These are phyloP conservation scores for Melangyna quadrimaculata DNA, from an alignment of 2,888 invertebrate genomes.

Conservation along the genomic window DNA sequence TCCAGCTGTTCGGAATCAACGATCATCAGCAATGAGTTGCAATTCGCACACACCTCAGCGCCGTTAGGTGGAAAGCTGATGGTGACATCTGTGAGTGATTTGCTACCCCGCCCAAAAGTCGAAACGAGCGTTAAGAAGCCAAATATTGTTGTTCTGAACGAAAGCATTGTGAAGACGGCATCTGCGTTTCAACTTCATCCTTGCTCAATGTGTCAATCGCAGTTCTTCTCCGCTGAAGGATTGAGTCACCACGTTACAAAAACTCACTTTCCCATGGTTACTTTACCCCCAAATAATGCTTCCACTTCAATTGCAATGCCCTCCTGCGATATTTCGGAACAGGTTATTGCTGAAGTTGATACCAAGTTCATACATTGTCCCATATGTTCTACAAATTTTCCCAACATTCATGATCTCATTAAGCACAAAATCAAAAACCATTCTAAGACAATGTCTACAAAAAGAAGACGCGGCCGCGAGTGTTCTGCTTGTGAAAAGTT, in stretches of 20 bases:
- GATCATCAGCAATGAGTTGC: constrained; percentile 22
- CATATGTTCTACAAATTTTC: constrained; percentile 40
- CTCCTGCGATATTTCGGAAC: constrained; percentile 20
- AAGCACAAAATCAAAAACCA: constrained; percentile 74
- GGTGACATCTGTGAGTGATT: constrained; percentile 69
- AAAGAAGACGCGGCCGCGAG: constrained; percentile 62
- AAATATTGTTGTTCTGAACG: constrained; percentile 80
- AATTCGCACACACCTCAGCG: constrained; percentile 19
- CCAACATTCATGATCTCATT: constrained; percentile 71
- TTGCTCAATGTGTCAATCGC: constrained; percentile 77
- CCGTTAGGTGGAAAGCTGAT: constrained; percentile 67
- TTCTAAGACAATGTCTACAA: constrained; percentile 38
- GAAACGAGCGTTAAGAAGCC: constrained; percentile 74
- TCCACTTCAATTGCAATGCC: constrained; percentile 69
- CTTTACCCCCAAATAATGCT: constrained; percentile 73
- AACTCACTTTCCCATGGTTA: constrained; percentile 76
- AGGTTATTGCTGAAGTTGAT: constrained; percentile 2
- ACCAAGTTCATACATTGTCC: constrained; percentile 54
- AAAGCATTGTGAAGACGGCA: constrained; percentile 79
- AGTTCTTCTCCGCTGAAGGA: constrained; percentile 78
- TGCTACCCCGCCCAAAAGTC: constrained; percentile 37
- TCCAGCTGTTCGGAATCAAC: constrained; percentile 19
- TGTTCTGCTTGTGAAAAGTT: constrained; percentile 77
- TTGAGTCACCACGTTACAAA: constrained; percentile 76
- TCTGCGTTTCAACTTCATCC: constrained; percentile 77